phyloP scores from a whole-genome alignment of 2,797 vertebrate species.

The Stomatorhinus walkeri region DNA sequence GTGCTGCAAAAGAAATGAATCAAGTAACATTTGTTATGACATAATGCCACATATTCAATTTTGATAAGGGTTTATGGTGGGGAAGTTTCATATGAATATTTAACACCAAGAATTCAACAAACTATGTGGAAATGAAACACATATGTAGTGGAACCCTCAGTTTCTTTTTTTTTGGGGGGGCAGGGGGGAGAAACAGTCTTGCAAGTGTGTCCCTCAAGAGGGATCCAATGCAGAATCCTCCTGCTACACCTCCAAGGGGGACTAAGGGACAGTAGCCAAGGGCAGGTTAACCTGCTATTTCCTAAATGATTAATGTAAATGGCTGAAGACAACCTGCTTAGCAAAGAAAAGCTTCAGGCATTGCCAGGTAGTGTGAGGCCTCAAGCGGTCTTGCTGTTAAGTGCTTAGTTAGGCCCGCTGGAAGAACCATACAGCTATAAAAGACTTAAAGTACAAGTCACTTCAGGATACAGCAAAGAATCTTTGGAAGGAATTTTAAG shows the following conservation, averaged over 20 bases:
- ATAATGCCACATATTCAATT: neutral
- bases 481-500: neutral
- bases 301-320: slow-evolving; percentile 13
- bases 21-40: neutral
- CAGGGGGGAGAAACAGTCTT: neutral
- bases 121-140: neutral
- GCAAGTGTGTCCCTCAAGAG: neutral
- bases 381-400: neutral
- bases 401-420: neutral
- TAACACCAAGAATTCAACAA: neutral
- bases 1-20: neutral
- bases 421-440: neutral
- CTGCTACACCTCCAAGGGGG: neutral
- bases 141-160: neutral
- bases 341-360: neutral
- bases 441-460: neutral
- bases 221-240: neutral
- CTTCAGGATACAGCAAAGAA: neutral
- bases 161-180: neutral
- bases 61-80: neutral
- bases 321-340: neutral
- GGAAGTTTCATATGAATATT: neutral
- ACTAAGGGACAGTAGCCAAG: slow-evolving; percentile 3
- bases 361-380: neutral
- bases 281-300: neutral